A percentile compares a stretch with the other conserved stretches of the same genome.
phyloP scores from a whole-genome alignment of 2,797 vertebrate species.

The Syndactyla subalaris region DNA sequence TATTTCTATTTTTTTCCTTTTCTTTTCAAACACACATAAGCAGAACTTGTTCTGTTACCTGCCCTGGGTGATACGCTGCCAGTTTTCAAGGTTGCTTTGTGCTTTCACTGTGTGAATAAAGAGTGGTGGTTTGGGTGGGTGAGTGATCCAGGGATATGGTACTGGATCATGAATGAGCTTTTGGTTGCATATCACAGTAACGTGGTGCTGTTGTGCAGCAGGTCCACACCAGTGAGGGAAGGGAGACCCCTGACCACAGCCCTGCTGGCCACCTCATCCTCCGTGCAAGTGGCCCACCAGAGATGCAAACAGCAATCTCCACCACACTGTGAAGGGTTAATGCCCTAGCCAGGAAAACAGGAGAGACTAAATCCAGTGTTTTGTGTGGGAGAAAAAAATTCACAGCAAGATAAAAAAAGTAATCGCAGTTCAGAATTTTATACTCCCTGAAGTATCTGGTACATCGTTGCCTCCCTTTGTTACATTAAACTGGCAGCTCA shows the following conservation, averaged over 20 bases:
- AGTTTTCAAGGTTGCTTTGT: not conserved
- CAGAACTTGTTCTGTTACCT: not conserved
- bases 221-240: not conserved
- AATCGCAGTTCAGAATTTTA: not conserved
- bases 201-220: accelerated
- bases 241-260: not conserved
- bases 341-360: not conserved
- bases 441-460: not conserved
- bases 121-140: not conserved
- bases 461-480: not conserved
- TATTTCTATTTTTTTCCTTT: no score
- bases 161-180: not conserved
- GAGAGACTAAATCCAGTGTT: not conserved
- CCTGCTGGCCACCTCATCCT: not conserved
- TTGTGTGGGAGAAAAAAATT: accelerated
- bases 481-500: not conserved
- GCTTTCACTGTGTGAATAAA: not conserved
- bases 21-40: not conserved
- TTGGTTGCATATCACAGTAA: not conserved
- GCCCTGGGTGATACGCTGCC: not conserved
- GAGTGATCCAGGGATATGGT: not conserved
- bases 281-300: not conserved
- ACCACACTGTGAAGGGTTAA: not conserved
- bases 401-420: not conserved
- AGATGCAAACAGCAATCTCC: not conserved